These are phyloP conservation scores for Euborellia annulipes DNA, from an alignment of 1,140 invertebrate genomes.

Conservation along the genomic window DNA sequence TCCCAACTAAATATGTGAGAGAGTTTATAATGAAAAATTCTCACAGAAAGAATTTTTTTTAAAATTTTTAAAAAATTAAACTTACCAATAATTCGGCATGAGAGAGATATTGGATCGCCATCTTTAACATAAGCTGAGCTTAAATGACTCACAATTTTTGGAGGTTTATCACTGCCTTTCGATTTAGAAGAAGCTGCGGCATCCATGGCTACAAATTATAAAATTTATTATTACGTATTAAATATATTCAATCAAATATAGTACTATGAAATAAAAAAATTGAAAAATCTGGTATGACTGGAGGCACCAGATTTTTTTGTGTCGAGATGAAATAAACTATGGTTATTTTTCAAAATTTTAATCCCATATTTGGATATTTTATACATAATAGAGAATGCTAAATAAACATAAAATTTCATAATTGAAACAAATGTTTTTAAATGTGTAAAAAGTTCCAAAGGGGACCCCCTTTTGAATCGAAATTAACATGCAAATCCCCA, in stretches of 20 bases:
- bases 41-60: no score
- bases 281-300: background rate
- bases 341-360: no score
- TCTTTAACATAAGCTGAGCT: constrained; percentile 65
- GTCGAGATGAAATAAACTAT: no score
- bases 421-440: no score
- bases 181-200: constrained; percentile 30
- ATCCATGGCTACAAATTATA: constrained; percentile 42
- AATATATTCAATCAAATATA: constrained; percentile 4
- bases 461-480: no score
- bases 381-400: no score
- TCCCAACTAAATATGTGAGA: background rate
- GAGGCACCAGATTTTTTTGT: background rate
- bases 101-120: constrained; percentile 68
- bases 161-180: constrained; percentile 53
- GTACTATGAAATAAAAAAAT: background rate
- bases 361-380: no score
- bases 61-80: background rate
- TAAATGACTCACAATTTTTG: constrained; percentile 69
- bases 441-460: no score
- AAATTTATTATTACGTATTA: no score
- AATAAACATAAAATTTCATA: no score
- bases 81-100: constrained; percentile 64
- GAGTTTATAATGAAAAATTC: background rate
- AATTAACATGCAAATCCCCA: no score